Evolutionary conservation across 2,888 invertebrate species (phyloP).

Genomic region (Drosophila acutilabella): DNA sequence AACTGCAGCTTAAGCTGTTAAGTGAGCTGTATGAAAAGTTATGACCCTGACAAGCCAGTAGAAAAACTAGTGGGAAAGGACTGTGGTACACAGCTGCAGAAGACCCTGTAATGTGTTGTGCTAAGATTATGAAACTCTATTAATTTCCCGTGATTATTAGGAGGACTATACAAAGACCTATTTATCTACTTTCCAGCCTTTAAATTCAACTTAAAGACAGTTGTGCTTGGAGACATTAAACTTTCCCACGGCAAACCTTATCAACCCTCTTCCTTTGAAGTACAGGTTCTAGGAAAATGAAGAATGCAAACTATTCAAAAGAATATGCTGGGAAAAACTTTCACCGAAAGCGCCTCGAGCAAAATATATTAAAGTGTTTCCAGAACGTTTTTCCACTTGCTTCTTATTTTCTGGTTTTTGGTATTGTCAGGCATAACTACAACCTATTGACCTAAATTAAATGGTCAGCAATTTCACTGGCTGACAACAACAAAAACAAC

Average conservation of each 20-base stretch:
- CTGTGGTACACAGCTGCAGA: background rate
- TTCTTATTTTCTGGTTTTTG: slow-evolving; percentile 6
- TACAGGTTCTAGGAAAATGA: background rate
- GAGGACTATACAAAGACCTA: too few relatives aligned
- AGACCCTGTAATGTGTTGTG: background rate
- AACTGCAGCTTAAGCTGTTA: slow-evolving; percentile 61
- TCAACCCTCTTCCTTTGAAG: background rate
- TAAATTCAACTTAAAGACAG: too few relatives aligned
- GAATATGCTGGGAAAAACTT: slow-evolving; percentile 39
- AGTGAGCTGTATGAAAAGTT: slow-evolving; percentile 62
- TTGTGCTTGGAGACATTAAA: too few relatives aligned
- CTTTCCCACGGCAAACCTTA: background rate
- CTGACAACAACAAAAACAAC: background rate
- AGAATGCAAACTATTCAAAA: slow-evolving; percentile 22
- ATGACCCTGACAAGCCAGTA: slow-evolving; percentile 27
- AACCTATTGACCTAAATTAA: slow-evolving; percentile 61
- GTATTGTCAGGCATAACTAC: slow-evolving; percentile 39
- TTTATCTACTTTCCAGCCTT: too few relatives aligned
- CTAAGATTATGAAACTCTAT: too few relatives aligned
- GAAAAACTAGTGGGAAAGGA: background rate
- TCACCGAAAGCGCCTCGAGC: slow-evolving; percentile 17
- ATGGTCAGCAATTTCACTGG: slow-evolving; percentile 52
- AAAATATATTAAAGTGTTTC: slow-evolving; percentile 40
- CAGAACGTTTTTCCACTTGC: background rate
- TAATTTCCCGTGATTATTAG: too few relatives aligned